Evolutionary conservation across 2,113 vertebrate genomes (phyloP), one percentile per base, ranked within the genome.

Genomic region (Pomatostomus ruficeps): DNA sequence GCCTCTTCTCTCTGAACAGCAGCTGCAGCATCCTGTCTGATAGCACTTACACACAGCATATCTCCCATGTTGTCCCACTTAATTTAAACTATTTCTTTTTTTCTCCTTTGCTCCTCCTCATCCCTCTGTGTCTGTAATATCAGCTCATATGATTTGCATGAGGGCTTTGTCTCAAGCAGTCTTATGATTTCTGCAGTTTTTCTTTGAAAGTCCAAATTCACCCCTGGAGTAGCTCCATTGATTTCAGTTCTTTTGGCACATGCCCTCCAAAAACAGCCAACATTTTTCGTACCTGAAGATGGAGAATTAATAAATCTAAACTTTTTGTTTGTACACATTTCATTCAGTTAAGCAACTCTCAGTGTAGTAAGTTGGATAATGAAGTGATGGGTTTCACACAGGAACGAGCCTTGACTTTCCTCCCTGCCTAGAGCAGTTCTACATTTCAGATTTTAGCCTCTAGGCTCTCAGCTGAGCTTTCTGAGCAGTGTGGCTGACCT

Each of bases 141-240:
- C 70, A 65, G 90, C 96, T 98, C 98, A 97, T 95, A 96, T 98
- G 98, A 98, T 97, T 98, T 7, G 40, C 98, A 97, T 93, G 96
- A 97, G 98, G 76, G 88, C 96, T 96, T 88, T 92, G 95, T 96
- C 46, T 88, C 95, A 95, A 98, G 96, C 77, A 80, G 97, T 97
- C 98, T 95, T 98, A 97, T 99, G 98, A 99, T 98, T 98, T 95
- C 94, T 96, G 89, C 80, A 93, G 66, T 94, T 97, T 97, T 94
- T 65, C 90, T 84, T 85, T 89, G 55, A 49, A 85, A 82, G 58
- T 43, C 72, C 48, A 68, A 40, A 75, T 51, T 75, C 33, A 63
- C 23, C 36, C 16, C 46, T 76, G n/a, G 42, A 78, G 58, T 29
- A 79, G 33, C 16, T 90, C 26, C 28, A 14, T 12, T n/a, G 33